These are phyloP conservation scores for Seira ritae DNA, from an alignment of 2,888 invertebrate species.

Conservation along the genomic window DNA sequence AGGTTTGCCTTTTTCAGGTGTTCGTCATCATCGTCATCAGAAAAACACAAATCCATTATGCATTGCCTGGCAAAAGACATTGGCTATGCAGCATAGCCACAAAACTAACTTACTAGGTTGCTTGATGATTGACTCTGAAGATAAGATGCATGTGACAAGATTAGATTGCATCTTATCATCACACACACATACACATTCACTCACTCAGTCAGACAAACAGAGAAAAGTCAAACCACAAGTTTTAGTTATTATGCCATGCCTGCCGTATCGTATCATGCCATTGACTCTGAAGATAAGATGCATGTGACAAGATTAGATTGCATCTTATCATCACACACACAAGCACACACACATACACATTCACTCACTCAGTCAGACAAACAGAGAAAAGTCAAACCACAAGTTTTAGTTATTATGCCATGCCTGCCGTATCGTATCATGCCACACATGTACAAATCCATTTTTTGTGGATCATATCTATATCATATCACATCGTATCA, in stretches of 20 bases:
- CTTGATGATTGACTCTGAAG: conserved; percentile 41
- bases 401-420: background rate
- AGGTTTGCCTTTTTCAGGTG: conserved; percentile 23
- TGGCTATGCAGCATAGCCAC: conserved; percentile 29
- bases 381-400: background rate
- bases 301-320: conserved; percentile 65
- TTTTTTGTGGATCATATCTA: background rate
- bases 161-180: conserved; percentile 60
- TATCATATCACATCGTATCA: too few species aligned
- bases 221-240: background rate
- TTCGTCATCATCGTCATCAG: too few species aligned
- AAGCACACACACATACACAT: background rate
- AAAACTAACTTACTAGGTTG: too few species aligned
- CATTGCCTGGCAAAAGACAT: too few species aligned
- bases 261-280: background rate
- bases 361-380: conserved; percentile 28
- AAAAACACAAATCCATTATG: too few species aligned
- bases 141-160: conserved; percentile 66
- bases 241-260: background rate
- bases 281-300: conserved; percentile 56
- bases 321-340: conserved; percentile 51
- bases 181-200: conserved; percentile 27
- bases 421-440: background rate
- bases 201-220: conserved; percentile 22
- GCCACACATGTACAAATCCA: background rate